Percentiles rank a stretch among this genome's conserved stretches.
Conservation (phyloP, 2,888 invertebrate species). For the Oconnorella tubifera region DNA sequence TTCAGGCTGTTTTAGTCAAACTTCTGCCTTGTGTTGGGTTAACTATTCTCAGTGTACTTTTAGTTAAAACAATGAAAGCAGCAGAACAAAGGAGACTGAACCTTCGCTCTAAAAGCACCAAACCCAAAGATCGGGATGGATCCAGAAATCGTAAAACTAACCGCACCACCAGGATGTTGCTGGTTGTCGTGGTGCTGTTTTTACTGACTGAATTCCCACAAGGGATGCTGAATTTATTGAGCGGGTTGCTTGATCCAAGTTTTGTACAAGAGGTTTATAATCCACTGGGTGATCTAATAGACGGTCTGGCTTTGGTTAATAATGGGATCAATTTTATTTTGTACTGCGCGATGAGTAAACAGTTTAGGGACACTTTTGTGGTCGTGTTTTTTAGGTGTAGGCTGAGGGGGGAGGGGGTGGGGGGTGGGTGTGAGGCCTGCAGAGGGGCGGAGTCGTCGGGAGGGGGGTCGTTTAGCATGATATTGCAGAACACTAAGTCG, state of each 20-base stretch:
- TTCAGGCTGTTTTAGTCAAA: conserved; percentile 88
- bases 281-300: conserved; percentile 71
- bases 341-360: conserved; percentile 89
- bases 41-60: conserved; percentile 64
- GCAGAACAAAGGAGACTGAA: conserved; percentile 48
- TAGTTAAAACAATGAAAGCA: conserved; percentile 56
- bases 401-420: not conserved
- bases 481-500: too few species aligned
- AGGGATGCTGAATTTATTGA: conserved; percentile 69
- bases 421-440: not conserved
- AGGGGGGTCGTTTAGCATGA: too few species aligned
- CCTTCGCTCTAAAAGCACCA: conserved; percentile 30
- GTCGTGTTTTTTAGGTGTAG: not conserved
- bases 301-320: conserved; percentile 82
- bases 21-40: conserved; percentile 82
- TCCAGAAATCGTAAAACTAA: conserved; percentile 57
- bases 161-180: conserved; percentile 82
- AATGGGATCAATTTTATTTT: conserved; percentile 89
- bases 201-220: conserved; percentile 86
- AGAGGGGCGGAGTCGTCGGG: not conserved
- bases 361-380: conserved; percentile 68
- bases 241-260: conserved; percentile 65
- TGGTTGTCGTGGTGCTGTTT: conserved; percentile 81
- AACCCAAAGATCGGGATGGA: not conserved
- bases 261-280: conserved; percentile 65